A percentile compares a stretch with the other conserved stretches of the same genome.
These are phyloP conservation scores for Drosophila parabipectinata DNA, from an alignment of 1,140 invertebrate genomes.

Conservation along the genomic window DNA sequence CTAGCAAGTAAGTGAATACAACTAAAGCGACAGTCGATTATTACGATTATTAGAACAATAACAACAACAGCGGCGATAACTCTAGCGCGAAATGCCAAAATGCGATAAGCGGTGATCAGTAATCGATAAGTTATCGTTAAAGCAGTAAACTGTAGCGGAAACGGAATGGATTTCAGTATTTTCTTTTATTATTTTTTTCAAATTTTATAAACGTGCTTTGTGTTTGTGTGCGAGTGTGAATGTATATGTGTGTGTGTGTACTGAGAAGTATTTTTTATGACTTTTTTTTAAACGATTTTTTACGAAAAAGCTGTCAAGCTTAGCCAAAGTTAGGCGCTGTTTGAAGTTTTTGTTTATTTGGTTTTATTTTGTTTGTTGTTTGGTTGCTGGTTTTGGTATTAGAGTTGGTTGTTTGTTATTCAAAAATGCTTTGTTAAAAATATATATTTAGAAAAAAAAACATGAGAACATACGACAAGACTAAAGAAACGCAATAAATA, in stretches of 20 bases:
- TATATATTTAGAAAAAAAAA: slow-evolving; percentile 11
- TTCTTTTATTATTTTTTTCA: slow-evolving; percentile 7
- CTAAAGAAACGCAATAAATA: slow-evolving; percentile 30
- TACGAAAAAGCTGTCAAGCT: slow-evolving; percentile 50
- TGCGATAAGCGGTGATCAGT: slow-evolving; percentile 6
- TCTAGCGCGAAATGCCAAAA: slow-evolving; percentile 18
- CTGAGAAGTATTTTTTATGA: slow-evolving; percentile 18
- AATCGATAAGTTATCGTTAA: slow-evolving; percentile 11
- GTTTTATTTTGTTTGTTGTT: slow-evolving; percentile 35
- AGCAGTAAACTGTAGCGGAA: slow-evolving; percentile 30
- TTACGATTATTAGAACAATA: slow-evolving; percentile 22
- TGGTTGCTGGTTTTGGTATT: slow-evolving; percentile 35
- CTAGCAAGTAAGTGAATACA: slow-evolving; percentile 28
- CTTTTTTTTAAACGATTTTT: slow-evolving; percentile 8
- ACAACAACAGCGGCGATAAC: slow-evolving; percentile 40
- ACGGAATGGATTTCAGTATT: slow-evolving; percentile 11
- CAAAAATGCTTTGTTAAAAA: slow-evolving; percentile 18
- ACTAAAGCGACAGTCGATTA: slow-evolving; percentile 23
- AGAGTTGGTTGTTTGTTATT: slow-evolving; percentile 54
- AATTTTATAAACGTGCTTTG: slow-evolving; percentile 19
- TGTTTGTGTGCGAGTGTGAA: slow-evolving; percentile 30
- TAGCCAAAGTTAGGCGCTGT: slow-evolving; percentile 63
- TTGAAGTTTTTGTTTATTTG: slow-evolving; percentile 44
- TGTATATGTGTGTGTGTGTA: slow-evolving; percentile 25
- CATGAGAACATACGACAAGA: slow-evolving; percentile 55